These are phyloP conservation scores for Elaphurus davidianus DNA, from an alignment of 2,113 vertebrate species.

Conservation along the genomic window DNA sequence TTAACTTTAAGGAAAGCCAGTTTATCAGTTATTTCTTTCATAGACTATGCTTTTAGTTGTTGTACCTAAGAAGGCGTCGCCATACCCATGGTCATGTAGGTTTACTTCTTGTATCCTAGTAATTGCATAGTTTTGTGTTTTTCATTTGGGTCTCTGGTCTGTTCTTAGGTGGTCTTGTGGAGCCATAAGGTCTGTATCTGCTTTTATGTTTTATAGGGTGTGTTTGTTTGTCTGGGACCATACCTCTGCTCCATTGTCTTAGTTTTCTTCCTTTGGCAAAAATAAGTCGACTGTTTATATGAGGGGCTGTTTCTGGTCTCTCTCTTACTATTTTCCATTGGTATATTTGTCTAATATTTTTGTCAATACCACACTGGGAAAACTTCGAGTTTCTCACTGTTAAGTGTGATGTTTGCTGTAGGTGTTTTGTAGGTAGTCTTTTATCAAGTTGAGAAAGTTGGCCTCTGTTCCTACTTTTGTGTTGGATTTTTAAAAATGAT, in stretches of 20 bases:
- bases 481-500: neutral
- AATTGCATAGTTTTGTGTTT: neutral
- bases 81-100: neutral
- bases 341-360: neutral
- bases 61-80: neutral
- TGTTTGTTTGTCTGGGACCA: neutral
- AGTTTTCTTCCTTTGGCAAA: neutral
- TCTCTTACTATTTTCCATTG: neutral
- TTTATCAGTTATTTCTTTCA: neutral
- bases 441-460: neutral
- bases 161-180: neutral
- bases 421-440: neutral
- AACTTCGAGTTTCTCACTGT: neutral
- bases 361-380: neutral
- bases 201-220: neutral
- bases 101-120: neutral
- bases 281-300: neutral
- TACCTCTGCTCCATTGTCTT: neutral
- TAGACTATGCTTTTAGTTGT: neutral
- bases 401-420: neutral
- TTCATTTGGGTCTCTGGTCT: neutral
- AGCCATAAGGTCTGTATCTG: neutral
- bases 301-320: neutral
- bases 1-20: neutral
- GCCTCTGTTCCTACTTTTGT: neutral